These are phyloP conservation scores for Poicephalus gulielmi DNA, from an alignment of 2,113 vertebrate species.

Conservation along the genomic window DNA sequence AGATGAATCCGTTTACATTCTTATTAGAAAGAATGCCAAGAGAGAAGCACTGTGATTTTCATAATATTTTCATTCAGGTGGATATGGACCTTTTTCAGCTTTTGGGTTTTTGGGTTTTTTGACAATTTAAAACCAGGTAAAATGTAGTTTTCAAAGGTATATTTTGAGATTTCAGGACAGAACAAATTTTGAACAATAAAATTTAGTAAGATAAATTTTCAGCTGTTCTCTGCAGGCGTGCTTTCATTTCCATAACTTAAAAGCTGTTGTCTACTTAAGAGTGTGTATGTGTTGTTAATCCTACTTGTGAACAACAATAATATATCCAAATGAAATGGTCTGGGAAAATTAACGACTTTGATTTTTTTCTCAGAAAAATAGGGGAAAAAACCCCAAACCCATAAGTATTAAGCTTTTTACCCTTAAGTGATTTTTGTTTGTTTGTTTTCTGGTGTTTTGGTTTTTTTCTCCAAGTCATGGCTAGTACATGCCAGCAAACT, in stretches of 20 bases:
- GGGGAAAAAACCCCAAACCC: neutral
- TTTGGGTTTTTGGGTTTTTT: neutral
- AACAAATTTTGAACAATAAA: neutral
- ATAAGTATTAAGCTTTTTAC: neutral
- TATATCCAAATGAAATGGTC: neutral
- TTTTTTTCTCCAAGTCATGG: neutral
- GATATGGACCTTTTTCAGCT: neutral
- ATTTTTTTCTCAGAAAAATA: neutral
- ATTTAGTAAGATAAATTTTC: neutral
- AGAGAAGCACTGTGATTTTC: neutral
- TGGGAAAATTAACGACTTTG: neutral
- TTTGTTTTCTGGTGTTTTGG: neutral
- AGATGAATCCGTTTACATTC: neutral
- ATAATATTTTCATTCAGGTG: neutral
- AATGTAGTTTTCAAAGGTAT: neutral
- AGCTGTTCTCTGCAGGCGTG: neutral
- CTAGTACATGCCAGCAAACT: neutral
- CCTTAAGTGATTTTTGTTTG: neutral
- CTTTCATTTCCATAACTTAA: neutral
- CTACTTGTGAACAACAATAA: neutral
- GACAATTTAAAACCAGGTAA: neutral
- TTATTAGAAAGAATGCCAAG: constrained; percentile 19
- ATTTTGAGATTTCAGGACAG: neutral
- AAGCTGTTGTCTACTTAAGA: neutral
- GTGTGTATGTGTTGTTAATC: neutral